phyloP scores from a whole-genome alignment of 2,113 vertebrate species.

The Motacilla alba region DNA sequence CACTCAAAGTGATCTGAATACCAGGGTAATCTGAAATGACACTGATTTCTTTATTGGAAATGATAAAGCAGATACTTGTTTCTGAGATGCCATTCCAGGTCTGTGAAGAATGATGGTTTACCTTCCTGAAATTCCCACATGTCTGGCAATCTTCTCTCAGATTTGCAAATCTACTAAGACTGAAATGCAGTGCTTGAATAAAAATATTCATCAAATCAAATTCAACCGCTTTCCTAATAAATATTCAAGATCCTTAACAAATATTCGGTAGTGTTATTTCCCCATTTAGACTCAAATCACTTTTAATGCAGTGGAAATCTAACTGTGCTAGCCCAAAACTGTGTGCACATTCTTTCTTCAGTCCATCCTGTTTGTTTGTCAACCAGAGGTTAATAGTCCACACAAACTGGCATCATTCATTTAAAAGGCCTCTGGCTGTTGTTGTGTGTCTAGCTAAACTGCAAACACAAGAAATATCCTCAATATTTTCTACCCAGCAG shows the following conservation, averaged over 20 bases:
- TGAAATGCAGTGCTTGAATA: neutral
- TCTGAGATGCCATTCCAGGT: neutral
- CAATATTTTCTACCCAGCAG: neutral
- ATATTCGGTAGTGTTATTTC: neutral
- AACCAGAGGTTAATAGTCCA: neutral
- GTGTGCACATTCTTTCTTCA: neutral
- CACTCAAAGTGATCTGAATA: neutral
- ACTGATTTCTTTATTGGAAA: neutral
- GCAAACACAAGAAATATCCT: neutral
- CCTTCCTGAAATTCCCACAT: neutral
- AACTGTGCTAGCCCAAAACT: neutral
- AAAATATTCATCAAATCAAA: neutral
- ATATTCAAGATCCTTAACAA: neutral
- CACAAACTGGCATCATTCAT: neutral
- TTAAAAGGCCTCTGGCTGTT: neutral
- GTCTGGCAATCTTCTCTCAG: neutral
- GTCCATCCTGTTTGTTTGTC: neutral
- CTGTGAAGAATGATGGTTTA: neutral
- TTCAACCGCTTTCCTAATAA: neutral
- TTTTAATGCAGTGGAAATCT: neutral
- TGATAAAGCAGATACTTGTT: neutral
- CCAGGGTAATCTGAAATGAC: neutral
- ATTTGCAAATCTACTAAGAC: neutral
- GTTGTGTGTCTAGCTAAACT: fast-evolving
- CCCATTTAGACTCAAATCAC: neutral